Evolutionary conservation across 2,888 invertebrate species (phyloP), one percentile per base, ranked within the genome.

Genomic region (Philhelius pedissequus): DNA sequence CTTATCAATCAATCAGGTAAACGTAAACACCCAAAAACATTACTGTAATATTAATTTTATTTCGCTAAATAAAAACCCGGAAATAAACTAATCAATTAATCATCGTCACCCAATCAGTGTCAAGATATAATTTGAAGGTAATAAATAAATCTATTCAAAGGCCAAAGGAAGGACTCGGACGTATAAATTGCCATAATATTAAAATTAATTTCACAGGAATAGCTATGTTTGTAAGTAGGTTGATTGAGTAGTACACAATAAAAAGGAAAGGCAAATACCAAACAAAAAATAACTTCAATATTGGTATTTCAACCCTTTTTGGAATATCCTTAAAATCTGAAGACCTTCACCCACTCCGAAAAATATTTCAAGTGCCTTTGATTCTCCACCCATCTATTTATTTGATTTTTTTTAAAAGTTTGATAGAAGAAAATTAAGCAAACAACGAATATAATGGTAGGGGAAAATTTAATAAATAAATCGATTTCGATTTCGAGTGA

Each of bases 171-270:
- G 18, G 32, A 32, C 32, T 13, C 32, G 56, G 13, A 56, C 2
- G 56, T 30, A 62, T 54, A 25, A 35, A 56, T 38, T 60, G 35
- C 58, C 58, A 68, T 77, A 69, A 77, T 62, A 77, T 77, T 77
- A 64, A 71, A 78, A 78, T 64, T 71, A 71, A 71, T 78, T 77
- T 56, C 50, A 1, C 54, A 35, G 15, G 27, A 64, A 54, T 25
- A 40, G 58, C n/a, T n/a, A n/a, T n/a, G n/a, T n/a, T n/a, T 45
- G 25, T 35, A 35, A 5, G 18, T 38, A 43, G 1, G 5, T 25
- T 22, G 15, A 35, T 22, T 1, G 56, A 27, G 35, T n/a, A 69
- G 22, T 30, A 40, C 18, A 50, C 20, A 27, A 66, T 18, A 9
- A 25, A 45, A 56, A 40, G 30, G 45, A 48, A 27, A n/a, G n/a